Conservation (phyloP, 2,113 vertebrate genomes). For the Chroicocephalus ridibundus region DNA sequence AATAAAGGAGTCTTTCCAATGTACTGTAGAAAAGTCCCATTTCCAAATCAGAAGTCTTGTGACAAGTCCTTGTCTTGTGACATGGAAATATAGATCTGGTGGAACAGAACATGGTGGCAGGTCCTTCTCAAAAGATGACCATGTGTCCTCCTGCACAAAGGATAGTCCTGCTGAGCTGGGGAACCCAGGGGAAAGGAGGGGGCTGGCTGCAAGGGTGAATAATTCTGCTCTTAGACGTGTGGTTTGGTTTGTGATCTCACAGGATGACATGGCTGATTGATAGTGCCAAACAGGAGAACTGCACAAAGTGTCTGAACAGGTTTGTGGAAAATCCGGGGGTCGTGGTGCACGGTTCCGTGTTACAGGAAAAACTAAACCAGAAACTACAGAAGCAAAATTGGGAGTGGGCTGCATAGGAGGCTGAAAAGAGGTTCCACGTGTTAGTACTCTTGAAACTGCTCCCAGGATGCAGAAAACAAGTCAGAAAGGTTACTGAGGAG, state of each 20-base stretch:
- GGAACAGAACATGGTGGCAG: background rate
- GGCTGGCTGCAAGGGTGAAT: background rate
- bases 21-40: background rate
- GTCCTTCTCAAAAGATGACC: background rate
- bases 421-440: background rate
- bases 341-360: background rate
- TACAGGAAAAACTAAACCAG: background rate
- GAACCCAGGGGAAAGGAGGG: background rate
- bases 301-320: background rate
- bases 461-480: background rate
- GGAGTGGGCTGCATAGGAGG: background rate
- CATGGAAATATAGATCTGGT: background rate
- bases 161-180: background rate
- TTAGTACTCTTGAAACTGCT: background rate
- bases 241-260: background rate
- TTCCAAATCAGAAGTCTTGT: background rate
- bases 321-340: background rate
- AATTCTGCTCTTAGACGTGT: background rate
- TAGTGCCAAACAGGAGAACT: background rate
- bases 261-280: background rate
- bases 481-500: background rate
- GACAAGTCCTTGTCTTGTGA: background rate
- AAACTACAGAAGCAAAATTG: background rate
- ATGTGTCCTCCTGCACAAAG: background rate
- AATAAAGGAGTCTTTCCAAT: background rate